Evolutionary conservation across 2,888 invertebrate species (phyloP).

Genomic region (Stenoptilia bipunctidactyla): DNA sequence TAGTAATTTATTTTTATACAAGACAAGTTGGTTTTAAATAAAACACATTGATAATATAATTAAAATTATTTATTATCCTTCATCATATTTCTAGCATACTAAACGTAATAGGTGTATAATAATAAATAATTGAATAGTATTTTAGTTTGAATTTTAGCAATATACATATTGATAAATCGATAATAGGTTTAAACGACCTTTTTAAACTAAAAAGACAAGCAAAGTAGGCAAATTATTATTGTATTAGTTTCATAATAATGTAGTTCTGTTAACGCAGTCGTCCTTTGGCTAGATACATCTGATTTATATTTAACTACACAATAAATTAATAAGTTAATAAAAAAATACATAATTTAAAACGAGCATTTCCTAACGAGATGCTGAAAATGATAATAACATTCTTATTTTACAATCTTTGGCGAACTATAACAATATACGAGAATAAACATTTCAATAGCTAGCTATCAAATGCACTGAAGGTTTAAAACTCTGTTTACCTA

Average conservation of each 20-base stretch:
- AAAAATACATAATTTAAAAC: conserved; percentile 36
- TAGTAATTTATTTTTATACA: no score
- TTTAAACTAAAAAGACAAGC: conserved; percentile 50
- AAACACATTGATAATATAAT: conserved; percentile 66
- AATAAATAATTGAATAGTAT: conserved; percentile 71
- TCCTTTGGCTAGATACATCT: conserved; percentile 26
- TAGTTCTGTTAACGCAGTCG: conserved; percentile 39
- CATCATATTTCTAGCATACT: conserved; percentile 73
- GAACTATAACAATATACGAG: conserved; percentile 62
- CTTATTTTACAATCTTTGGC: conserved; percentile 61
- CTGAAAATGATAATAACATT: conserved; percentile 49
- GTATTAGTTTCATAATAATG: conserved; percentile 53
- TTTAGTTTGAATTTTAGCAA: conserved; percentile 67
- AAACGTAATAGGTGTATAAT: conserved; percentile 73
- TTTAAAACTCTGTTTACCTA: conserved; percentile 14
- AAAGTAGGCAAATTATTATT: conserved; percentile 59
- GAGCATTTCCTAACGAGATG: conserved; percentile 36
- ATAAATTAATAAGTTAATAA: conserved; percentile 19
- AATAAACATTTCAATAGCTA: conserved; percentile 43
- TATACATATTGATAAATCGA: conserved; percentile 62
- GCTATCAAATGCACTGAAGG: conserved; percentile 35
- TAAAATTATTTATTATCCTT: conserved; percentile 74
- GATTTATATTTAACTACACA: conserved; percentile 12
- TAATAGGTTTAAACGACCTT: conserved; percentile 41
- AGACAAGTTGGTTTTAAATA: conserved; percentile 22